Evolutionary conservation across 2,888 invertebrate species (phyloP).

Genomic region (Rotaria macrura): DNA sequence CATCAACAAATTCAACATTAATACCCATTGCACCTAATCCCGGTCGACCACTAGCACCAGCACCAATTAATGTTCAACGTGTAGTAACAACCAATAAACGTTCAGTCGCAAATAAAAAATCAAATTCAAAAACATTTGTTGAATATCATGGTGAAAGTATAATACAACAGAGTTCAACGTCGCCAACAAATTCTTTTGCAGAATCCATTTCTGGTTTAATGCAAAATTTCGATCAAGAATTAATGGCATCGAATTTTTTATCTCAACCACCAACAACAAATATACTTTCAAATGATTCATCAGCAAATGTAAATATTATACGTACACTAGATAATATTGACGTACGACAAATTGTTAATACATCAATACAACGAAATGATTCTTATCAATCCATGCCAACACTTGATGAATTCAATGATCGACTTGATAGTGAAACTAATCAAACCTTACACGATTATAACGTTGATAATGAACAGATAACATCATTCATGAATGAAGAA

Average conservation of each 20-base stretch:
- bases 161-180: background rate
- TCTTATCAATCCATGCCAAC: conserved; percentile 6
- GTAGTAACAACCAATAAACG: background rate
- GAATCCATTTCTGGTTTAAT: background rate
- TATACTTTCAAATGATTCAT: background rate
- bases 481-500: background rate
- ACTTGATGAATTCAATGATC: background rate
- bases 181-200: background rate
- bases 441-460: background rate
- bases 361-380: background rate
- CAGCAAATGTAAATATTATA: background rate
- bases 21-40: background rate
- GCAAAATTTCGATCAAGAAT: conserved; percentile 15
- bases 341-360: background rate
- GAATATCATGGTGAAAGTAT: conserved; percentile 17
- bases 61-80: background rate
- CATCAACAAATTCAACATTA: background rate
- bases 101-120: background rate
- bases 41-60: conserved; percentile 20
- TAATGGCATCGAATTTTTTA: background rate
- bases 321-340: conserved; percentile 1
- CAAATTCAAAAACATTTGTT: background rate
- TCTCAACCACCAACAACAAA: background rate
- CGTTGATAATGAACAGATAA: background rate
- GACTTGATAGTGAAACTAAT: background rate